Base-by-base conservation (phyloP, 2,888 invertebrate species). In the Drosophila buzzatii region DNA sequence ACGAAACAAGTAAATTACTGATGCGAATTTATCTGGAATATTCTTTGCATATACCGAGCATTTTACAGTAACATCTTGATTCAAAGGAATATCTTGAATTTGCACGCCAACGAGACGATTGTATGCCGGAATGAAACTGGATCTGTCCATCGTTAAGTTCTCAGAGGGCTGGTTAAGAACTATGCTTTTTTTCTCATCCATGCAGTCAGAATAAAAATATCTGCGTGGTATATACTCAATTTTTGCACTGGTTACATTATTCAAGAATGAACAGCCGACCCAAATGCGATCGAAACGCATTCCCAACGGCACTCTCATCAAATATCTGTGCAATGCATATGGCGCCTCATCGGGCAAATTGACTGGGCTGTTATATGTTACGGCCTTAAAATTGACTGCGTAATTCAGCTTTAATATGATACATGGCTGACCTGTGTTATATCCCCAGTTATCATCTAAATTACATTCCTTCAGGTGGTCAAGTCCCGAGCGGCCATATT, bases 321-420 rank as follows among this genome's bases (percentile, higher is more conserved):
- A 14, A 39, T 77, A 68, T n/a, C 68, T 27, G 20, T 63, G 72
- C 1, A 85, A 31, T 1, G 73, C 73, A 6, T 67, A 7, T 2
- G 90, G 79, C 3, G 62, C 80, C 7, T 49, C 23, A 0, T 37
- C 8, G 8, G 85, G 90, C 20, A 90, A 55, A 0, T 56, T 44
- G 3, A 59, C 47, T 0, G 73, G 62, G 35, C 77, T 64, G 12
- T 37, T 37, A 51, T 90, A 85, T 3, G 85, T 82, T 0, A 35
- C 2, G 0, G 77, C 61, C 3, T 8, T 27, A 31, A 85, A 85
- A 18, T 70, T 55, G 1, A 64, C 9, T 0, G 88, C 80, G 33
- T 55, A 67, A 51, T 90, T 90, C 1, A 85, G 51, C 61, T 88
- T 90, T 1, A 85, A 18, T 1, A 85, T 39, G n/a, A 90, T 47